Conservation (phyloP, 2,797 vertebrate genomes). For the Gymnoscopelus braueri region DNA sequence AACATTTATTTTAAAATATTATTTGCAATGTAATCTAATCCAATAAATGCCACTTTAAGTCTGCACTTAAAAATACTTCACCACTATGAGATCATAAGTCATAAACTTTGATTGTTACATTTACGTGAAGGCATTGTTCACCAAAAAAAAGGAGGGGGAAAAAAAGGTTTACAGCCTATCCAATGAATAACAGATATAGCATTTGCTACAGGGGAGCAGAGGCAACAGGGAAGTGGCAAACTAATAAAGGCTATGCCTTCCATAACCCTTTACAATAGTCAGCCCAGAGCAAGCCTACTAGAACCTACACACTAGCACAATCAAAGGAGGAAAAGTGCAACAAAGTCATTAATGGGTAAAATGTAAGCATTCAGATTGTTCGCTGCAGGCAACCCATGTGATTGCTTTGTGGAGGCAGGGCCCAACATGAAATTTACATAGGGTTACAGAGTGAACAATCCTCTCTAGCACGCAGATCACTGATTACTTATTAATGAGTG, state of each 20-base stretch:
- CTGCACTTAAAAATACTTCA: too few relatives aligned
- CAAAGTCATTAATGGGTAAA: constrained; percentile 68
- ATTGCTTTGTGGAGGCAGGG: constrained; percentile 68
- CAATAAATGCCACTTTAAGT: too few relatives aligned
- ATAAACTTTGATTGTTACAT: too few relatives aligned
- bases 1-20: too few relatives aligned
- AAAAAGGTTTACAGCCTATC: too few relatives aligned
- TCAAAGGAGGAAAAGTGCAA: constrained; percentile 55
- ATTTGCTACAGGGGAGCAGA: neutral
- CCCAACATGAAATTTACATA: constrained; percentile 53
- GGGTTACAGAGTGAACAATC: constrained; percentile 38
- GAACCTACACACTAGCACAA: constrained; percentile 2
- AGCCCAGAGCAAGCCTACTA: constrained; percentile 28
- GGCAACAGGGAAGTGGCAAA: constrained; percentile 18
- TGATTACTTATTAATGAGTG: constrained; percentile 79
- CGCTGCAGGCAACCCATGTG: constrained; percentile 61
- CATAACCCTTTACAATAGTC: constrained; percentile 38
- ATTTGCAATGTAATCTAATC: too few relatives aligned
- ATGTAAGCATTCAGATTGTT: constrained; percentile 61
- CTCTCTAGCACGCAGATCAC: constrained; percentile 60
- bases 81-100: too few relatives aligned
- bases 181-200: too few relatives aligned
- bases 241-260: constrained; percentile 27
- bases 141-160: too few relatives aligned
- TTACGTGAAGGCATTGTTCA: too few relatives aligned